Evolutionary conservation across 2,888 invertebrate species (phyloP), one percentile per base, ranked within the genome.

Genomic region (Hermaeophaga mercurialis): DNA sequence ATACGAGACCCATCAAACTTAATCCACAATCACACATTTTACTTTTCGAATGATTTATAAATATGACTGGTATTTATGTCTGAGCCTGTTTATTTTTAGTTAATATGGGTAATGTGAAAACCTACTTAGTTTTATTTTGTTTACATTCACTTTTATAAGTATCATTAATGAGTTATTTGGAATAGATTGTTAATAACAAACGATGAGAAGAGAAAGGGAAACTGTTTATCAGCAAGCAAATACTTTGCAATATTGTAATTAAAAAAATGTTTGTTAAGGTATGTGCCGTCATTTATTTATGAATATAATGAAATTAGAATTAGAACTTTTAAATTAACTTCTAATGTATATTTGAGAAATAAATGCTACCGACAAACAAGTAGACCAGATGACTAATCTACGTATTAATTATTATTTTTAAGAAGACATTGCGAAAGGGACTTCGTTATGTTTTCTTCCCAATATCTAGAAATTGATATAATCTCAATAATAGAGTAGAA

Each of bases 1-100:
- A 64, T 64, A 66, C 56, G 64, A 58, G 58, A 41, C 52, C 62
- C 59, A 56, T 57, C 62, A 63, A 63, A 56, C 22, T 36, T 58
- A 56, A 60, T 62, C 58, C 60, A 62, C 60, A 60, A 58, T 59
- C 54, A 50, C 54, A 59, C 57, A 62, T 55, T 61, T 58, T 54
- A 48, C 48, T 31, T 63, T 43, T 34, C 17, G 33, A 15, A 26
- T 56, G 55, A 63, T 63, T 57, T 57, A 63, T 46, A 47, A 54
- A 56, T 49, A 47, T 52, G 33, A 17, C 34, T 4, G 24, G 44
- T 46, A 50, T 50, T 44, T 41, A 56, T 48, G 48, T 44, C 44
- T 26, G 15, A n/a, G 26, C 39, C 31, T 49, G 49, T 49, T 55
- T 44, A 41, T 49, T 19, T 49, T 41, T 49, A 17, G 22, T 50